Evolutionary conservation across 1,140 invertebrate genomes (phyloP).

Genomic region (Pollicipes pollicipes): DNA sequence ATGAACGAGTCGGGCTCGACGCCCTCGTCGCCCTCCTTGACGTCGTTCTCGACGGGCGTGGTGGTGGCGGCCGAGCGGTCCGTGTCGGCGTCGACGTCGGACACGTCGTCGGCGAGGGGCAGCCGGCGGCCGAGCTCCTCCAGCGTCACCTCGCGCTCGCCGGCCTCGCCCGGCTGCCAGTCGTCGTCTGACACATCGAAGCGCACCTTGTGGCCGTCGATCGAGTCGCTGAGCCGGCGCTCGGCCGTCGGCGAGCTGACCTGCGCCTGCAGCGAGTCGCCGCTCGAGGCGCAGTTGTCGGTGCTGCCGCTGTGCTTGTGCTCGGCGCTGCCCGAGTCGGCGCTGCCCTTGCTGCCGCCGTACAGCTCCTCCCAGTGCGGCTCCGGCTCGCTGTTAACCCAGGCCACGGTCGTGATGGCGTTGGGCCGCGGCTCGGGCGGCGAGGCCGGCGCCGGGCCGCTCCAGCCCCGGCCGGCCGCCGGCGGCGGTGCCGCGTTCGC

Average conservation of each 20-base stretch:
- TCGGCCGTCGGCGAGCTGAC: neutral
- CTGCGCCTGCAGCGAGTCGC: slow-evolving; percentile 2
- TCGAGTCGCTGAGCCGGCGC: neutral
- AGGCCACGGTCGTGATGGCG: neutral
- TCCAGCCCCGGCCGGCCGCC: neutral
- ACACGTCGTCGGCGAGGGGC: slow-evolving; percentile 4
- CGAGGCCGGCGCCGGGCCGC: neutral
- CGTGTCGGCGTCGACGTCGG: slow-evolving; percentile 2
- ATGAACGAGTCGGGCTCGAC: neutral
- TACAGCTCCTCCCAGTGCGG: neutral
- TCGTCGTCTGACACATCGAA: neutral
- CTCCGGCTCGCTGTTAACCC: neutral
- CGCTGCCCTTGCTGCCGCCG: no score
- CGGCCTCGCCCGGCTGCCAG: neutral
- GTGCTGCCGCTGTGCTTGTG: neutral
- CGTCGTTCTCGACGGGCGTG: slow-evolving; percentile 3
- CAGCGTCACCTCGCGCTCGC: neutral
- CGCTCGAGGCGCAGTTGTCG: neutral
- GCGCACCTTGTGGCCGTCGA: slow-evolving; percentile 1
- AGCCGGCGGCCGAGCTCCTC: neutral
- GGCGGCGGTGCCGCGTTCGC: no score
- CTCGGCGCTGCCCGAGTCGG: neutral
- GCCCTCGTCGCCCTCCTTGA: slow-evolving; percentile 8
- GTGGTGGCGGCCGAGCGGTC: slow-evolving; percentile 11
- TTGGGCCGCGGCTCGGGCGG: neutral